A percentile compares a stretch with the other conserved stretches of the same genome.
Evolutionary conservation across 2,888 invertebrate species (phyloP).

Genomic region (Dione juno): DNA sequence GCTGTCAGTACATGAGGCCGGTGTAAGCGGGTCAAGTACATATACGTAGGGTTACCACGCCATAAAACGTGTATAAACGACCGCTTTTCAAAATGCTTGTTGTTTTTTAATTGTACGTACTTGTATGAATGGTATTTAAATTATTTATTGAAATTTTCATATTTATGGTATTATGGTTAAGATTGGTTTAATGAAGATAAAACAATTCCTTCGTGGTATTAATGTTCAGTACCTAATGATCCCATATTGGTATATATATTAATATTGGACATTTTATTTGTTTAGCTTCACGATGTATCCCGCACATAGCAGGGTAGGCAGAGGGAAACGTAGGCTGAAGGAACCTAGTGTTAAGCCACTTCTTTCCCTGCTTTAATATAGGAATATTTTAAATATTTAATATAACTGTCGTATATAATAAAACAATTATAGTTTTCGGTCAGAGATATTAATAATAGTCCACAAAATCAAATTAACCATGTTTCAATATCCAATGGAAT

Average conservation of each 20-base stretch:
- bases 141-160: neutral
- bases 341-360: too few relatives aligned
- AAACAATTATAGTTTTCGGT: constrained; percentile 10
- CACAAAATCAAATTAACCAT: constrained; percentile 32
- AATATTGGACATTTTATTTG: too few relatives aligned
- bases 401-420: neutral
- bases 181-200: neutral
- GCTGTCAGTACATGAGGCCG: constrained; percentile 39
- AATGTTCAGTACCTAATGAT: too few relatives aligned
- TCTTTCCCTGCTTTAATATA: too few relatives aligned
- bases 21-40: constrained; percentile 44
- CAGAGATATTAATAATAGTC: constrained; percentile 10
- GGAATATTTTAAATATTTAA: too few relatives aligned
- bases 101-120: constrained; percentile 24
- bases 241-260: too few relatives aligned
- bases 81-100: constrained; percentile 31
- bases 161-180: neutral
- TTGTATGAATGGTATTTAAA: constrained; percentile 7
- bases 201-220: neutral
- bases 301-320: too few relatives aligned
- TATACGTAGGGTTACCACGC: constrained; percentile 39
- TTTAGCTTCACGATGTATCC: too few relatives aligned
- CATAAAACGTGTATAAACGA: constrained; percentile 29
- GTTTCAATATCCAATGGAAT: constrained; percentile 27
- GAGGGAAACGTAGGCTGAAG: too few relatives aligned